Conservation (phyloP, 2,888 invertebrate genomes). For the Patella caerulea region DNA sequence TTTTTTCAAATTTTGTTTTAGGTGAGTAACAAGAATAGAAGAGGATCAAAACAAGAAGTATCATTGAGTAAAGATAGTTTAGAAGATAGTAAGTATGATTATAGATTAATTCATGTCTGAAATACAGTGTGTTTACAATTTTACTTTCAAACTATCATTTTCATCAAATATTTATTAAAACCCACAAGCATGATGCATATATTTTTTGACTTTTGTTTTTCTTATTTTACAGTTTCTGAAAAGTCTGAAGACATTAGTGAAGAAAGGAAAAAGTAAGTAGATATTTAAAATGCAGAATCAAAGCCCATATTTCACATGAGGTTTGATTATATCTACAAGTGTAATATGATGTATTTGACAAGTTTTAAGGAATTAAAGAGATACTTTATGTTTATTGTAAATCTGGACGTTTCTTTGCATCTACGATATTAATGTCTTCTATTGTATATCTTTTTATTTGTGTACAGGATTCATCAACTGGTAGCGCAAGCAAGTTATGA, state of each 20-base stretch:
- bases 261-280: slow-evolving; percentile 3
- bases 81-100: slow-evolving; percentile 60
- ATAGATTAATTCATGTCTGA: too few relatives aligned
- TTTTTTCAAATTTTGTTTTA: too few relatives aligned
- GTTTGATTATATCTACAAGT: too few relatives aligned
- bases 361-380: too few relatives aligned
- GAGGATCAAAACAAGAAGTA: slow-evolving; percentile 35
- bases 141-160: too few relatives aligned
- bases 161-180: too few relatives aligned
- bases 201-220: not conserved
- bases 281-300: not conserved
- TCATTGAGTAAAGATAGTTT: slow-evolving; percentile 66
- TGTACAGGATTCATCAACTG: not conserved
- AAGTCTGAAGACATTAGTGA: slow-evolving; percentile 4
- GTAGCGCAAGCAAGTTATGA: not conserved
- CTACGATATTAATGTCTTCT: too few relatives aligned
- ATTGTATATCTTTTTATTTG: not conserved
- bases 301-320: not conserved
- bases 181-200: not conserved
- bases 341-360: too few relatives aligned
- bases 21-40: too few relatives aligned
- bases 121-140: too few relatives aligned
- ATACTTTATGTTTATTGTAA: too few relatives aligned
- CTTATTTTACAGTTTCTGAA: slow-evolving; percentile 7
- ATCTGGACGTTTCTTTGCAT: too few relatives aligned